A percentile compares a stretch with the other conserved stretches of the same genome.
phyloP scores from a whole-genome alignment of 2,113 vertebrate species.

The Phylloscopus trochilus region DNA sequence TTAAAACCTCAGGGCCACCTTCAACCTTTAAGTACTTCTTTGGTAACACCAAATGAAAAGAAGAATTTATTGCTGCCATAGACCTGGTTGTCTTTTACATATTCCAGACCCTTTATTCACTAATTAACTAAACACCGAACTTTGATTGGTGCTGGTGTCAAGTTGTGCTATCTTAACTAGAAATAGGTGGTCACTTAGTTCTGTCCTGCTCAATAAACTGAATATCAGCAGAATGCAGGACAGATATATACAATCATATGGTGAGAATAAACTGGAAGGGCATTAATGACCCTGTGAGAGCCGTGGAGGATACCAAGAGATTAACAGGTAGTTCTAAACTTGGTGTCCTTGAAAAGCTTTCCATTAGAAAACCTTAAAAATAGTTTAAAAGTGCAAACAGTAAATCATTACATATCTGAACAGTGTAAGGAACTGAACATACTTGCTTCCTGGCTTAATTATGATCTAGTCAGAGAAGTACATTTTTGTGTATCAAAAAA shows the following conservation, averaged over 20 bases:
- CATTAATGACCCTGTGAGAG: neutral
- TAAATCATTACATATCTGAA: slow-evolving; percentile 2
- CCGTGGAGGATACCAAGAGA: neutral
- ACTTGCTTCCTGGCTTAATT: slow-evolving; percentile 35
- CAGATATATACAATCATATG: neutral
- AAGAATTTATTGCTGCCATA: neutral
- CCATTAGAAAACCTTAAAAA: neutral
- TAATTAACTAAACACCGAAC: neutral
- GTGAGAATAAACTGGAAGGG: neutral
- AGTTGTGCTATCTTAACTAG: neutral
- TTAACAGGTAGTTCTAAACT: neutral
- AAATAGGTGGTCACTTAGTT: neutral
- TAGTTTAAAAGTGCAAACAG: neutral
- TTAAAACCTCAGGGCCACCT: neutral
- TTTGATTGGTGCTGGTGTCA: neutral
- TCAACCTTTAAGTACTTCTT: neutral
- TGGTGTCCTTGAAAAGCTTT: neutral
- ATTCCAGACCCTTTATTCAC: neutral
- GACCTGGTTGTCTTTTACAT: neutral
- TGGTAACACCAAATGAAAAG: neutral
- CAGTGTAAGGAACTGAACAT: neutral
- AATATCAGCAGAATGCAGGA: neutral
- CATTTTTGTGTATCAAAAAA: slow-evolving; percentile 30
- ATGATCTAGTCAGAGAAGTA: neutral
- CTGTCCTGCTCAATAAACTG: neutral